These are phyloP conservation scores for Danaus melanippus DNA, from an alignment of 1,140 invertebrate genomes.

Conservation along the genomic window DNA sequence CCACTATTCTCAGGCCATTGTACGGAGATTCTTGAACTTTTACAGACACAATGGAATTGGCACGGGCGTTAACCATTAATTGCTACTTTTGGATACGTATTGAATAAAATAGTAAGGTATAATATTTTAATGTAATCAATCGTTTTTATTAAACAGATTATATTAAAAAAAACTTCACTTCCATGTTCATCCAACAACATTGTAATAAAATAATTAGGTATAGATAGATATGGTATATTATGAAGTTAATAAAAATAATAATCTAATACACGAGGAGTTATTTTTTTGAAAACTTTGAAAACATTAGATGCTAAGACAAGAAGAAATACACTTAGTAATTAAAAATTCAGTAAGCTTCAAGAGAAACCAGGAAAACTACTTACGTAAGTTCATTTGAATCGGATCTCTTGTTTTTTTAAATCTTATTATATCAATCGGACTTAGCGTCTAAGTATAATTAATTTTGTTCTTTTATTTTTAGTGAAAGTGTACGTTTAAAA, in stretches of 20 bases:
- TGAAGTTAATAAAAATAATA: too few species aligned
- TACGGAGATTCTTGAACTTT: conserved; percentile 22
- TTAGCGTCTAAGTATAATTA: background rate
- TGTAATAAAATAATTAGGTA: too few species aligned
- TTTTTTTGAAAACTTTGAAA: too few species aligned
- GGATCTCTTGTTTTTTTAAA: conserved; percentile 9
- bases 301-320: too few species aligned
- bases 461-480: too few species aligned
- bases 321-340: conserved; percentile 29
- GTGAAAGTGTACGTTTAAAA: too few species aligned
- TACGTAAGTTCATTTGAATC: conserved; percentile 25
- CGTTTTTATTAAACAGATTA: too few species aligned
- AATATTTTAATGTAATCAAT: too few species aligned
- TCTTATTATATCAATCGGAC: conserved; percentile 10
- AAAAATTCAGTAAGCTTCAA: conserved; percentile 51
- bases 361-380: conserved; percentile 48
- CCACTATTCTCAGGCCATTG: conserved; percentile 20
- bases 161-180: too few species aligned
- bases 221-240: too few species aligned
- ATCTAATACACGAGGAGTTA: too few species aligned
- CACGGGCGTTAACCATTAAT: conserved; percentile 23
- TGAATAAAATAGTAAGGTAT: background rate
- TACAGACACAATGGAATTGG: conserved; percentile 20
- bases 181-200: too few species aligned
- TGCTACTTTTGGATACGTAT: conserved; percentile 14